phyloP scores from a whole-genome alignment of 2,113 vertebrate species.

The Henicopernis longicauda region DNA sequence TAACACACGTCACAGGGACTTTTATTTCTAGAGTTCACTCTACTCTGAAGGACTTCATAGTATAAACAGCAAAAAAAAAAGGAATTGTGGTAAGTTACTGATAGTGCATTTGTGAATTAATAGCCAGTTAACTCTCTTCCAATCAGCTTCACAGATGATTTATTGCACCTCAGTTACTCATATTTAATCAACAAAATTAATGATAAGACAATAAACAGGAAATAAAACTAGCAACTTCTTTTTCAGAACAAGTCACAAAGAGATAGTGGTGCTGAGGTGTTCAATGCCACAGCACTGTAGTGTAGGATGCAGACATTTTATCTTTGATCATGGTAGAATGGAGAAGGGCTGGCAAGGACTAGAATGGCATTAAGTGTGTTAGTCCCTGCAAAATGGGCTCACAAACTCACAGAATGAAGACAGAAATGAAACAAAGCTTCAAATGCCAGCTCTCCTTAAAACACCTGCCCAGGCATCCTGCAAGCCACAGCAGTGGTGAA shows the following conservation, averaged over 20 bases:
- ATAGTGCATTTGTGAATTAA: background rate
- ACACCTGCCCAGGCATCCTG: background rate
- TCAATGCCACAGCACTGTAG: background rate
- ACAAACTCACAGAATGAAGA: background rate
- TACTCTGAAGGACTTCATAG: background rate
- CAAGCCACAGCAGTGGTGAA: background rate
- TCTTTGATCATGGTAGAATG: background rate
- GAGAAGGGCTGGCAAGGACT: background rate
- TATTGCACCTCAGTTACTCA: background rate
- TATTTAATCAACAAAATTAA: background rate
- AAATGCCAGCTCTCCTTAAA: background rate
- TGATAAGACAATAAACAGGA: background rate
- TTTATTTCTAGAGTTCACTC: background rate
- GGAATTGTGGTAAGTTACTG: background rate
- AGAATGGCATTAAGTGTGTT: background rate
- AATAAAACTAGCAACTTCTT: background rate
- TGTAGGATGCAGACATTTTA: background rate
- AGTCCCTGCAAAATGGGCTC: background rate
- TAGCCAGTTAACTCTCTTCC: background rate
- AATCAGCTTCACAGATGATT: background rate
- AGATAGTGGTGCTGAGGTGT: background rate
- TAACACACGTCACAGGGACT: background rate
- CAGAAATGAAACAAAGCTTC: background rate
- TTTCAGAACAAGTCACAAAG: background rate
- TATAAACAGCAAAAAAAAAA: background rate